Evolutionary conservation across 2,113 vertebrate species (phyloP), one percentile per base, ranked within the genome.

Genomic region (Mobula birostris): DNA sequence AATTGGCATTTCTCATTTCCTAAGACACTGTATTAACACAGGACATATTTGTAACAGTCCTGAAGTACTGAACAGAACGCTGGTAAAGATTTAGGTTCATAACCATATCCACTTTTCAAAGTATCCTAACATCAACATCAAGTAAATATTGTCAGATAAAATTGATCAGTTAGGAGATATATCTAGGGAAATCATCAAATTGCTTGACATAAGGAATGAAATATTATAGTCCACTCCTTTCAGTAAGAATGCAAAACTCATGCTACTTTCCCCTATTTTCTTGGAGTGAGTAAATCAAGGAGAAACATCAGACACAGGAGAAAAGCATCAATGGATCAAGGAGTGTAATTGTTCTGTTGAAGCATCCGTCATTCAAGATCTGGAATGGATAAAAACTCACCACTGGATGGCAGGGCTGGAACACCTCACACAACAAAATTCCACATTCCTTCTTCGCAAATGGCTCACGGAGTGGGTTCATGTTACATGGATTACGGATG

Each of bases 381-480:
- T n/a, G 14, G 11, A 15, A n/a, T 88, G 27, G 40, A 48, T 56
- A 40, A 74, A 7, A 91, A 7, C 98, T 98, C 96, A 99, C 98
- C 98, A 99, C 98, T 0, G 98, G 97, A 95, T 99, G 98, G 96
- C 99, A 99, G 96, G 96, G 96, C 96, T 99, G 98, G 95, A 99
- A 99, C 94, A 98, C 96, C 95, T 98, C 98, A 7, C 98, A 97
- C 88, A 99, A 97, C 94, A 99, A 96, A 88, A 99, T 96, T 7
- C 97, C 97, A 95, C 99, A 99, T 94, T 97, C 97, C 93, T 97
- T 98, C 96, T 98, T 99, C 94, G 99, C 98, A 96, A 98, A 99
- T 0, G 98, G 97, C 94, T 99, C 99, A 94, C 98, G 96, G 12
- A 99, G 97, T 6, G 98, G 98, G 95, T 97, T 99, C 95, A 99